Evolutionary conservation across 2,888 invertebrate species (phyloP), one percentile per base, ranked within the genome.

Genomic region (Xylota sylvarum): DNA sequence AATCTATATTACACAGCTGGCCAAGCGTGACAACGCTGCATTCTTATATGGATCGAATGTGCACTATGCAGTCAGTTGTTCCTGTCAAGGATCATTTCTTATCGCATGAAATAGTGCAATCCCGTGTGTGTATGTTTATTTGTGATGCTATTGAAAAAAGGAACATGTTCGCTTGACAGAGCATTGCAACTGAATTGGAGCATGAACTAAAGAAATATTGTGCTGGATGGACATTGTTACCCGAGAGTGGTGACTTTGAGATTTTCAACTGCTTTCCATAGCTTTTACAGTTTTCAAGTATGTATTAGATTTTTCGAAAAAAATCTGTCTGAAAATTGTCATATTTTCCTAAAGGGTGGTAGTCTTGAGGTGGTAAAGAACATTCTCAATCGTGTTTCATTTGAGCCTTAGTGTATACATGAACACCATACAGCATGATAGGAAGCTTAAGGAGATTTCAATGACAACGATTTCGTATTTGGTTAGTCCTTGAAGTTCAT

Each of bases 41-140:
- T 84, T 84, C 74, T 64, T 64, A 27, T 79, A 56, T 79, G 62
- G 55, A 64, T 73, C 62, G 64, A 62, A 69, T 79, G 67, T 50
- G 67, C 78, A 64, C 62, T 69, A 43, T 74, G 62, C 32, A 72
- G 55, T 62, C 40, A 43, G 65, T 73, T 73, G 65, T 83, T 78
- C 37, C 50, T 83, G 70, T 30, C 76, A 69, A 55, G 12, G 23
- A 74, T 81, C 48, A 77, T 62, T 69, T 69, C 67, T 70, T 70
- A 62, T 62, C 70, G 32, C 43, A 23, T 35, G 30, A 60, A 50
- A 37, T 17, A 60, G 37, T 55, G 35, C 40, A 48, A 40, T 4
- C 14, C 4, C 27, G 5, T 43, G 17, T 46, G 48, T 32, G 27
- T 30, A 32, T 35, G 32, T 37, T 37, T n/a, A 30, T 32, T n/a